phyloP scores from a whole-genome alignment of 1,140 invertebrate species.

The Reticulitermes speratus region DNA sequence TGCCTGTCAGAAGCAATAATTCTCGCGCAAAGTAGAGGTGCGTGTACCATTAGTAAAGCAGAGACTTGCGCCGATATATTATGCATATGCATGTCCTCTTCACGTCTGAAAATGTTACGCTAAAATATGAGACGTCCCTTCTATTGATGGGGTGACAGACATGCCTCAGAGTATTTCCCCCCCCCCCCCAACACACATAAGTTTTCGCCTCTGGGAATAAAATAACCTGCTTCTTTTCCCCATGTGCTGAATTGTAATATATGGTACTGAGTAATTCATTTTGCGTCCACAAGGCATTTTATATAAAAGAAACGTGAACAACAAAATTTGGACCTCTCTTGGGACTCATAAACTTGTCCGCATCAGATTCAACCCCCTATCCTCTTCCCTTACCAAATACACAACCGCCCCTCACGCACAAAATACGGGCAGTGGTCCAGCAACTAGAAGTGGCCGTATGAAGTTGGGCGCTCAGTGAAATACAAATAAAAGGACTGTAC shows the following conservation, averaged over 20 bases:
- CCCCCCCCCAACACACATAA: not conserved
- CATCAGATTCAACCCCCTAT: not conserved
- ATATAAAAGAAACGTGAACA: not conserved
- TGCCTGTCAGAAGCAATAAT: not conserved
- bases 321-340: not conserved
- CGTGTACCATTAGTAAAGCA: not conserved
- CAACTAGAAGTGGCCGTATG: not conserved
- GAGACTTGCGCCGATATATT: not conserved
- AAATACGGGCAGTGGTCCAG: not conserved
- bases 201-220: not conserved
- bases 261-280: not conserved
- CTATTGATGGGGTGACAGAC: not conserved
- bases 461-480: not conserved
- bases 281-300: not conserved
- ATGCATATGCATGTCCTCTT: not conserved
- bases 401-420: not conserved
- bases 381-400: too few relatives aligned
- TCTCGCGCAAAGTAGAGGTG: not conserved
- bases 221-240: not conserved
- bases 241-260: not conserved
- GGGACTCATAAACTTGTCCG: not conserved
- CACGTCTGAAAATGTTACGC: not conserved
- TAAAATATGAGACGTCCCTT: not conserved
- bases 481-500: not conserved
- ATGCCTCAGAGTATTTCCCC: not conserved